Evolutionary conservation across 2,113 vertebrate genomes (phyloP).

Genomic region (Heptranchias perlo): DNA sequence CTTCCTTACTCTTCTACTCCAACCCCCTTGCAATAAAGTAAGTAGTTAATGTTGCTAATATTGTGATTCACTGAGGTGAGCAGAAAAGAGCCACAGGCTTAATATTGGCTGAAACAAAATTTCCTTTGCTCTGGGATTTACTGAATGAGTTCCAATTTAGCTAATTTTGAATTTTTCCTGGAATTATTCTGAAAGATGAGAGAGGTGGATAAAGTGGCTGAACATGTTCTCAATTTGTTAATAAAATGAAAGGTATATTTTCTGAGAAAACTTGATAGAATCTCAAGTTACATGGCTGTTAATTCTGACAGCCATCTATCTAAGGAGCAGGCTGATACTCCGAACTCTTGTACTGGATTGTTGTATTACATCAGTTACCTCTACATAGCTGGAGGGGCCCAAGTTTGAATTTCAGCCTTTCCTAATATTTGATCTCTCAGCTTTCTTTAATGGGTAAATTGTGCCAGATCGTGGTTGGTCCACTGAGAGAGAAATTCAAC

Average conservation of each 20-base stretch:
- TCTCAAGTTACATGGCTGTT: too few relatives aligned
- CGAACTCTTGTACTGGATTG: too few relatives aligned
- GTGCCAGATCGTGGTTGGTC: not conserved
- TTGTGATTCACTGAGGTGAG: not conserved
- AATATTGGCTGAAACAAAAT: not conserved
- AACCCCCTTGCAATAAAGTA: too few relatives aligned
- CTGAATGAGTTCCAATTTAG: not conserved
- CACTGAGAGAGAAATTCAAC: not conserved
- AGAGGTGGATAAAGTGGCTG: too few relatives aligned
- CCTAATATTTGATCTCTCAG: not conserved
- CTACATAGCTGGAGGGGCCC: not conserved
- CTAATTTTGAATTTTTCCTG: not conserved
- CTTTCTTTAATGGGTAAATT: not conserved
- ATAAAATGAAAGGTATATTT: too few relatives aligned
- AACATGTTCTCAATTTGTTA: too few relatives aligned
- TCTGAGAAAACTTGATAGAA: too few relatives aligned
- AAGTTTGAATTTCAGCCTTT: not conserved
- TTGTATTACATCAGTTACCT: too few relatives aligned
- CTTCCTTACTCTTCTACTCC: too few relatives aligned
- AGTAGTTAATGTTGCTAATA: not conserved
- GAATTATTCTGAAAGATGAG: not conserved
- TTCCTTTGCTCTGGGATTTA: not conserved
- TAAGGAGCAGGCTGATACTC: too few relatives aligned
- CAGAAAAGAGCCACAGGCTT: not conserved
- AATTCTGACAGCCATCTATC: too few relatives aligned